Conservation (phyloP, 1,140 invertebrate genomes). For the Caerostris extrusa region DNA sequence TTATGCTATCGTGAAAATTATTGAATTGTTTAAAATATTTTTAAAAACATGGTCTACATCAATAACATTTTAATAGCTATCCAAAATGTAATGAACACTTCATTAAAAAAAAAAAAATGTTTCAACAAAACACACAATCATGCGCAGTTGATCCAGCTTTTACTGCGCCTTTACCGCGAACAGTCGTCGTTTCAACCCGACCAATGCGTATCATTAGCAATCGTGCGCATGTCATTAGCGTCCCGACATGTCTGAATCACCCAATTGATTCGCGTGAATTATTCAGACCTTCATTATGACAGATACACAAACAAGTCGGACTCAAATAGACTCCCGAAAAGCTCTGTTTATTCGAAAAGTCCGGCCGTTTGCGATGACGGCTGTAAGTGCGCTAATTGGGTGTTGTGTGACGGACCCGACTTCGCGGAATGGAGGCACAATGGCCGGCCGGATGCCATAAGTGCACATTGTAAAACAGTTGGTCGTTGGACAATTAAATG, state of each 20-base stretch:
- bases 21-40: no score
- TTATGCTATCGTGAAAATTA: no score
- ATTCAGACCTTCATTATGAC: conserved; percentile 33
- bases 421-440: background rate
- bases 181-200: background rate
- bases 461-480: background rate
- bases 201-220: background rate
- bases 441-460: background rate
- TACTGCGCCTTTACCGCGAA: background rate
- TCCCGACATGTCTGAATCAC: conserved; percentile 24
- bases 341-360: background rate
- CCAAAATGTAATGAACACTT: no score
- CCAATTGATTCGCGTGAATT: conserved; percentile 48
- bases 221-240: background rate
- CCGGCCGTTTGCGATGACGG: background rate
- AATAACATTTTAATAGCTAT: no score
- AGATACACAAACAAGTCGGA: background rate
- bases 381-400: conserved; percentile 32
- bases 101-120: no score
- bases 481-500: conserved; percentile 25
- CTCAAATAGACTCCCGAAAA: background rate
- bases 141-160: background rate
- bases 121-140: background rate
- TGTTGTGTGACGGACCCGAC: conserved; percentile 53
- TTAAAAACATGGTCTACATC: no score